Evolutionary conservation across 2,888 invertebrate genomes (phyloP).

Genomic region (Phaedon cochleariae): DNA sequence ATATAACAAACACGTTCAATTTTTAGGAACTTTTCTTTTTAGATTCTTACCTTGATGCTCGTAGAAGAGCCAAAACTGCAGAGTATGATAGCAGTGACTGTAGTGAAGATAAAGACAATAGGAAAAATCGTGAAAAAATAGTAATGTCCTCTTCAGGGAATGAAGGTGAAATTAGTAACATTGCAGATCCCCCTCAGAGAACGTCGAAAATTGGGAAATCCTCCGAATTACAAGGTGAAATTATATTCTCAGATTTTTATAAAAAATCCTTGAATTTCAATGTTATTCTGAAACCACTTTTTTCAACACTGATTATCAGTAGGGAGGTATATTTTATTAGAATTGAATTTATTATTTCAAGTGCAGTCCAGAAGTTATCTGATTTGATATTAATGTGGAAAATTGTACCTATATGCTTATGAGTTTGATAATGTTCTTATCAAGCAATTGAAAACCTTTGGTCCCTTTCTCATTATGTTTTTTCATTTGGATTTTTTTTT

Average conservation of each 20-base stretch:
- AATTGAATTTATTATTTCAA: no score
- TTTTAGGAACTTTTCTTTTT: background rate
- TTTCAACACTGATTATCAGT: no score
- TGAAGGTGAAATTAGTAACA: background rate
- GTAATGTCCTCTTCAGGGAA: background rate
- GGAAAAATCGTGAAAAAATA: constrained; percentile 3
- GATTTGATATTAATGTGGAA: no score
- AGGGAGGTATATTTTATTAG: no score
- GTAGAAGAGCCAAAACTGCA: constrained; percentile 8
- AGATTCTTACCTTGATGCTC: constrained; percentile 10
- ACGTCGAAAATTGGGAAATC: background rate
- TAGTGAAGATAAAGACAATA: constrained; percentile 4
- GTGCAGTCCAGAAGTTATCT: no score
- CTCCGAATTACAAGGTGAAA: background rate
- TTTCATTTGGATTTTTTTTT: no score
- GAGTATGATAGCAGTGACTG: constrained; percentile 1
- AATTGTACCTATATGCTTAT: no score
- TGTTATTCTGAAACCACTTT: no score
- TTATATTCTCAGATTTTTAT: background rate
- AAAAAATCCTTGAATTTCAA: no score
- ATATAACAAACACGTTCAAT: background rate
- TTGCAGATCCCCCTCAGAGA: background rate
- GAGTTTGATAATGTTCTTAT: no score
- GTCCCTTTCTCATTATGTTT: no score
- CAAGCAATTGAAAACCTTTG: no score